phyloP scores from a whole-genome alignment of 2,113 vertebrate species.

The Gymnobelideus leadbeateri region DNA sequence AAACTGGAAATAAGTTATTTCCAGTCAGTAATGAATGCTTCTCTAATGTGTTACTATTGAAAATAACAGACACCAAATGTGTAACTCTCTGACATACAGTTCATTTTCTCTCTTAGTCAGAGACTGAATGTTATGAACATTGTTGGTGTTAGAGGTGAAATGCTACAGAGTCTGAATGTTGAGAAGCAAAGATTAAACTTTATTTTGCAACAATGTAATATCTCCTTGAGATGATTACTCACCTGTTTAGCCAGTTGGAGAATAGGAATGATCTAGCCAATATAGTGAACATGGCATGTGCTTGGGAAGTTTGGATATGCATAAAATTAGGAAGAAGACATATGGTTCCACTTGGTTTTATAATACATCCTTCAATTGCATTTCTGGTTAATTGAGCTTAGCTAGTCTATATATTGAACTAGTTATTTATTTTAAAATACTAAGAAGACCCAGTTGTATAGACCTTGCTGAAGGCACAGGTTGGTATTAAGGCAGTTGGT shows the following conservation, averaged over 20 bases:
- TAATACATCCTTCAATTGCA: not conserved
- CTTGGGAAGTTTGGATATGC: not conserved
- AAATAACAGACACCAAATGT: constrained; percentile 80
- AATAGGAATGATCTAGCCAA: not conserved
- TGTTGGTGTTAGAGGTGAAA: constrained; percentile 68
- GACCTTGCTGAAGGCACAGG: not conserved
- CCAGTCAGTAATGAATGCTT: constrained; percentile 78
- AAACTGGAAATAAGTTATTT: constrained; percentile 81
- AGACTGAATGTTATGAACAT: constrained; percentile 38
- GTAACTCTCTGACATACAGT: constrained; percentile 64
- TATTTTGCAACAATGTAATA: constrained; percentile 15
- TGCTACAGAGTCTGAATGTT: constrained; percentile 40
- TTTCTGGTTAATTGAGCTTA: not conserved
- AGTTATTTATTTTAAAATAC: not conserved
- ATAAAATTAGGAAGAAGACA: not conserved
- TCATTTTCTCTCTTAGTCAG: constrained; percentile 72
- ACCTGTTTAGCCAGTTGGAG: not conserved
- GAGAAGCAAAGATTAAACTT: constrained; percentile 54
- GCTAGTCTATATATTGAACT: not conserved
- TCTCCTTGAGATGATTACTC: not conserved
- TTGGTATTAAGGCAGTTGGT: not conserved
- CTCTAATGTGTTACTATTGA: constrained; percentile 79
- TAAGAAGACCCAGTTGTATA: not conserved
- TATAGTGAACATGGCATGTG: not conserved
- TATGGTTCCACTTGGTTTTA: not conserved